phyloP scores from a whole-genome alignment of 2,888 invertebrate species.

The Perithous albicinctus region DNA sequence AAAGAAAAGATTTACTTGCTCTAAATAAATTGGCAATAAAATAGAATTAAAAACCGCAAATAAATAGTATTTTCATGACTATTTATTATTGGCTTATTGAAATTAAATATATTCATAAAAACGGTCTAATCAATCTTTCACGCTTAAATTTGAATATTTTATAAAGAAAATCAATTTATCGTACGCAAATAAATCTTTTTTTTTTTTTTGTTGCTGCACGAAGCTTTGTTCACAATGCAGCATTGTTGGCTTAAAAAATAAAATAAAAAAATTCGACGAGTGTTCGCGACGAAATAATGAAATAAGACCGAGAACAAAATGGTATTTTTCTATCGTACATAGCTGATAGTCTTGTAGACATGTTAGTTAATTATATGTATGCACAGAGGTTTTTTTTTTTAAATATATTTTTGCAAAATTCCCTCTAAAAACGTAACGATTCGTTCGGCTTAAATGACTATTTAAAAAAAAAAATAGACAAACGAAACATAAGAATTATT shows the following conservation, averaged over 20 bases:
- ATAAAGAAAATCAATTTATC: not conserved
- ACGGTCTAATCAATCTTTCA: not conserved
- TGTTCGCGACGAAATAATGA: slow-evolving; percentile 25
- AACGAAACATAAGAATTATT: slow-evolving; percentile 31
- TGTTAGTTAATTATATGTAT: slow-evolving; percentile 49
- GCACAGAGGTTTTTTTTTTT: slow-evolving; percentile 42
- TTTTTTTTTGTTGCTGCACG: slow-evolving; percentile 3
- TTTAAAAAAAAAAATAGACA: not conserved
- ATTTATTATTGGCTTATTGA: not conserved
- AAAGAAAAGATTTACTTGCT: slow-evolving; percentile 15
- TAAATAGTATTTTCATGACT: not conserved
- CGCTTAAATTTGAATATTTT: not conserved
- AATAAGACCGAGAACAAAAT: slow-evolving; percentile 49
- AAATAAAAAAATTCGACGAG: slow-evolving; percentile 3
- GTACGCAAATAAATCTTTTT: slow-evolving; percentile 7
- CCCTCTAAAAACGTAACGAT: slow-evolving; percentile 14
- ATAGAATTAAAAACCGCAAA: not conserved
- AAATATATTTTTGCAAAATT: slow-evolving; percentile 56
- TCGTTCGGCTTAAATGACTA: not conserved
- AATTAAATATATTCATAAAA: not conserved
- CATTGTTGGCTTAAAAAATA: not conserved
- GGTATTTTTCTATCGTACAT: slow-evolving; percentile 75
- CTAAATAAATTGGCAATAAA: not conserved
- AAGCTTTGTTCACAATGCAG: slow-evolving; percentile 22
- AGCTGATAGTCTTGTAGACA: slow-evolving; percentile 59